Base-by-base conservation (phyloP, 2,888 invertebrate species). In the Hirtodrosophila confusa region DNA sequence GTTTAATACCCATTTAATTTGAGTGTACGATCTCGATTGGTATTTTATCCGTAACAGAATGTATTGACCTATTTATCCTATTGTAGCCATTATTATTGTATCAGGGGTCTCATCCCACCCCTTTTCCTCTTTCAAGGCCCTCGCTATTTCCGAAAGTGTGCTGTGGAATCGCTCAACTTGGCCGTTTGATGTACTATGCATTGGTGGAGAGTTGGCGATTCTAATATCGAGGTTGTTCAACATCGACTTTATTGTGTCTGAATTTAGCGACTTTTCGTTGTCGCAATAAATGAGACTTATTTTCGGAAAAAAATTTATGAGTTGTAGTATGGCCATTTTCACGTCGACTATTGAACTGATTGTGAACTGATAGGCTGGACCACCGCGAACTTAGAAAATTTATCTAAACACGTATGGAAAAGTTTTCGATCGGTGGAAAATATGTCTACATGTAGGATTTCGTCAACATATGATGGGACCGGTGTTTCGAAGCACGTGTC, bases 201-300 rank as follows among this genome's bases (percentile, higher is more conserved):
- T 27, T 37, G n/a, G n/a, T n/a, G n/a, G n/a, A n/a, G n/a, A n/a
- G n/a, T n/a, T n/a, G 17, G 17, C 17, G 17, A 17, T 17, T 17
- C 17, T 17, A 17, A 17, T 17, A 17, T 17, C 17, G 17, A 17
- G n/a, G 3, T 36, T 49, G 10, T 7, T 8, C 3, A 48, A 5
- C n/a, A 17, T 41, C 9, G 35, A 11, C 10, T n/a, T 4, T 10
- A 37, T 44, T 10, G 36, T 55, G 17, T 55, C 10, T 0, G 40
- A 56, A 8, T 47, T 56, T 3, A 56, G 8, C 8, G 40, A 56
- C 11, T 27, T 56, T 12, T 56, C 48, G 9, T 56, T 57, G 35
- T 50, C 44, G 5, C 37, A 44, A 23, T 50, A 58, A 12, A 58
- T 45, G 3, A 9, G 4, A 7, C 29, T 39, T 31, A 29, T 39